Percentiles rank a stretch among this genome's conserved stretches.
phyloP scores from a whole-genome alignment of 1,140 invertebrate species.

The Periplaneta americana region DNA sequence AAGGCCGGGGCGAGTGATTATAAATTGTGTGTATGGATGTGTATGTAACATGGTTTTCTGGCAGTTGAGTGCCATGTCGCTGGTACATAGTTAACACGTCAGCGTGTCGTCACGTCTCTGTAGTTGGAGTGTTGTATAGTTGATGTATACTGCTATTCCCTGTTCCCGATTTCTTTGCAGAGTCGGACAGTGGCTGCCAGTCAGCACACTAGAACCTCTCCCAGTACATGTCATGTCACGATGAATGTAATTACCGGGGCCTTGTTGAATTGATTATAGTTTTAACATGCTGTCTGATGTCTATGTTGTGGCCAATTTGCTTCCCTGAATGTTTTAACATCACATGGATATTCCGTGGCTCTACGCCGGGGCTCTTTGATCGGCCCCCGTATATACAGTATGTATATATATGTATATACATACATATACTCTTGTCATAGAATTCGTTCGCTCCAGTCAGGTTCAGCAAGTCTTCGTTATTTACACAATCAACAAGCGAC shows the following conservation, averaged over 20 bases:
- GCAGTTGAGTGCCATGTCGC: background rate
- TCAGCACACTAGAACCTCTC: background rate
- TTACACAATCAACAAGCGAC: background rate
- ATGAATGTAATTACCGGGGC: background rate
- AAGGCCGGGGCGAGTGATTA: background rate
- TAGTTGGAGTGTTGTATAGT: background rate
- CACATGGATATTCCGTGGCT: background rate
- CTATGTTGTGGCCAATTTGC: background rate
- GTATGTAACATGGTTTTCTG: background rate
- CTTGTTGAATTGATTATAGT: background rate
- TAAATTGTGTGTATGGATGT: background rate
- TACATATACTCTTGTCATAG: background rate
- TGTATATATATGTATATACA: background rate
- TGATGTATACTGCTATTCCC: background rate
- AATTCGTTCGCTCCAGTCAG: background rate
- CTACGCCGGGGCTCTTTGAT: background rate
- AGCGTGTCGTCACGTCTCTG: background rate
- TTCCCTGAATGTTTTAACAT: background rate
- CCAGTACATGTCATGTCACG: background rate
- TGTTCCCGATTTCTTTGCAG: background rate
- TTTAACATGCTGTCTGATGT: background rate
- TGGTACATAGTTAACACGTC: background rate
- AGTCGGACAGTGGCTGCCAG: background rate
- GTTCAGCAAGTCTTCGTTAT: background rate
- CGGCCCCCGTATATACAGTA: background rate